Evolutionary conservation across 2,888 invertebrate species (phyloP).

Genomic region (Empis stercorea): DNA sequence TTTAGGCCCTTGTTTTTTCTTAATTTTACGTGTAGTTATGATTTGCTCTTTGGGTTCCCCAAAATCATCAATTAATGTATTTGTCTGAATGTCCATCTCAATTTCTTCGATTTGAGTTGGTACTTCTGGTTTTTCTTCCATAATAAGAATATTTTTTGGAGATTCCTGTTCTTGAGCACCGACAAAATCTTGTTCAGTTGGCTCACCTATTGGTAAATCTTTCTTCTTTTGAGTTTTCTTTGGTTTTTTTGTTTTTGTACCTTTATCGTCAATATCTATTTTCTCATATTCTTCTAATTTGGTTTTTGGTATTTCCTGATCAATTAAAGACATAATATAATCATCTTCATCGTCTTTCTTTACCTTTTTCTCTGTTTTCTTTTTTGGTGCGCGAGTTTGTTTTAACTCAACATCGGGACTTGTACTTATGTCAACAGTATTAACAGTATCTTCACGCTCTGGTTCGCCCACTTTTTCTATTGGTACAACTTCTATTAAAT

Average conservation of each 20-base stretch:
- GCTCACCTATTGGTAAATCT: slow-evolving; percentile 15
- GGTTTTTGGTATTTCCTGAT: slow-evolving; percentile 24
- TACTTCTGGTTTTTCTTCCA: slow-evolving; percentile 20
- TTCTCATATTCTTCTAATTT: slow-evolving; percentile 30
- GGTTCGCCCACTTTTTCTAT: slow-evolving; percentile 33
- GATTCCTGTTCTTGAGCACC: slow-evolving; percentile 11
- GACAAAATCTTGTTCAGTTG: slow-evolving; percentile 14
- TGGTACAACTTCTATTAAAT: slow-evolving; percentile 38
- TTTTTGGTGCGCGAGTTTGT: slow-evolving; percentile 15
- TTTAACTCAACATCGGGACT: slow-evolving; percentile 9
- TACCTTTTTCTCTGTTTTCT: slow-evolving; percentile 22
- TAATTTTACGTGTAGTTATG: slow-evolving; percentile 34
- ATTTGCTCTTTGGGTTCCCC: slow-evolving; percentile 33
- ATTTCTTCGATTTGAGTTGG: slow-evolving; percentile 23
- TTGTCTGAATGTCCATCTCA: slow-evolving; percentile 34
- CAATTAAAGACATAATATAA: slow-evolving; percentile 23
- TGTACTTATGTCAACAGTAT: slow-evolving; percentile 6
- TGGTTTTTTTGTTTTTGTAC: not conserved
- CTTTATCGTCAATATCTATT: slow-evolving; percentile 20
- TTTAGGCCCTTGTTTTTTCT: slow-evolving; percentile 32
- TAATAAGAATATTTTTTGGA: slow-evolving; percentile 4
- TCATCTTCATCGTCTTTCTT: slow-evolving; percentile 24
- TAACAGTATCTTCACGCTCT: slow-evolving; percentile 29
- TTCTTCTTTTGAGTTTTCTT: slow-evolving; percentile 23
- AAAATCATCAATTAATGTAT: slow-evolving; percentile 32